Percentiles rank a stretch among this genome's conserved stretches.
Evolutionary conservation across 2,113 vertebrate genomes (phyloP).

Genomic region (Eulemur macaco): DNA sequence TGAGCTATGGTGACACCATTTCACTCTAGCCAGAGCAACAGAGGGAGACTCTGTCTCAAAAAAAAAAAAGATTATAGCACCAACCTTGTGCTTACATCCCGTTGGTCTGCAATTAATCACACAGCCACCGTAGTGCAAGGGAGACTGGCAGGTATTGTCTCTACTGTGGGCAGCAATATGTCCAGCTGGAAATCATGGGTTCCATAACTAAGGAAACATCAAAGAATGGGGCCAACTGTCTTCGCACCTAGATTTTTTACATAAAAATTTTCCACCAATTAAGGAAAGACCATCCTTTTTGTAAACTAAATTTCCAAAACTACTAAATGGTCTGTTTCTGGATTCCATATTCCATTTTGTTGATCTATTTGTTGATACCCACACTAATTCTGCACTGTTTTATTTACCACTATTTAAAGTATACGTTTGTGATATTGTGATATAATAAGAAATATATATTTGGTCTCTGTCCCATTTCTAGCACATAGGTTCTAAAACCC

Average conservation of each 20-base stretch:
- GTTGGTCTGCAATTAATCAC: not conserved
- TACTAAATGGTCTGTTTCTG: not conserved
- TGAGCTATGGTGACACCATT: too few species aligned
- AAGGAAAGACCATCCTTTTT: not conserved
- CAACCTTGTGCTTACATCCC: not conserved
- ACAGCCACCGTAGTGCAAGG: not conserved
- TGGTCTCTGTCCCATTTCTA: not conserved
- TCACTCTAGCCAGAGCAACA: too few species aligned
- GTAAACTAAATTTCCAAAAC: conserved; percentile 17
- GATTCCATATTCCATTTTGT: not conserved
- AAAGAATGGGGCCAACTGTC: not conserved
- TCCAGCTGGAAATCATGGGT: not conserved
- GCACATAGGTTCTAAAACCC: not conserved
- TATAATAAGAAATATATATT: not conserved
- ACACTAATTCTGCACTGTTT: not conserved
- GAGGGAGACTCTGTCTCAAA: too few species aligned
- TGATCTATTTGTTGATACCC: not conserved
- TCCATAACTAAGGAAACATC: not conserved
- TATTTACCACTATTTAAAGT: not conserved
- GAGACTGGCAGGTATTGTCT: not conserved
- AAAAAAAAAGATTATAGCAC: not conserved
- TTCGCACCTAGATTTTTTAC: not conserved
- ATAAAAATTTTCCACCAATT: not conserved
- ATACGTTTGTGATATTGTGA: not conserved
- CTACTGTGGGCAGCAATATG: not conserved